A percentile compares a stretch with the other conserved stretches of the same genome.
phyloP scores from a whole-genome alignment of 2,888 invertebrate genomes.

The Orthonevra nobilis region DNA sequence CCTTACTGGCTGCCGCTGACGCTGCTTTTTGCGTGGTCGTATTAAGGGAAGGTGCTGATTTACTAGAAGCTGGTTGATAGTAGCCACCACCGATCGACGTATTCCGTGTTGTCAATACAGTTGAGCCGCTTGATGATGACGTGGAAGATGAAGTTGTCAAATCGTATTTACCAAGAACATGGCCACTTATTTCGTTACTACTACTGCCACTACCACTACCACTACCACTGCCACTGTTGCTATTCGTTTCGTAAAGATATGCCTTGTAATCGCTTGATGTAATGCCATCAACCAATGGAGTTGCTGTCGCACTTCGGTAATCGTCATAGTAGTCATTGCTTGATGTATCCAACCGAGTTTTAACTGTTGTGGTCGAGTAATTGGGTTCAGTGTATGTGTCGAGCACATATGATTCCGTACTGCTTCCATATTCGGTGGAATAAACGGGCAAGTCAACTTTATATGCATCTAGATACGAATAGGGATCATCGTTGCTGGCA shows the following conservation, averaged over 20 bases:
- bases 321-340: constrained; percentile 52
- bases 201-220: constrained; percentile 61
- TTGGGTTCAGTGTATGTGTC: constrained; percentile 57
- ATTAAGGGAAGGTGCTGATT: constrained; percentile 27
- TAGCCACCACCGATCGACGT: constrained; percentile 62
- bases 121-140: constrained; percentile 48
- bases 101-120: constrained; percentile 41
- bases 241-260: constrained; percentile 58
- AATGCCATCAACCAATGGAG: constrained; percentile 10
- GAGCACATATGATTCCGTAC: constrained; percentile 26
- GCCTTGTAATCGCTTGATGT: constrained; percentile 52
- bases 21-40: constrained; percentile 76
- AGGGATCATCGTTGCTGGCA: constrained; percentile 58
- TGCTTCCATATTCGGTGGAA: constrained; percentile 39
- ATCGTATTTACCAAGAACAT: constrained; percentile 45
- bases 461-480: constrained; percentile 55
- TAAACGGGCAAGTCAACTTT: constrained; percentile 56
- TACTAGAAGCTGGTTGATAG: constrained; percentile 71
- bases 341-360: constrained; percentile 33
- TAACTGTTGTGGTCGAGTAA: constrained; percentile 42
- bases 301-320: constrained; percentile 52
- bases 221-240: constrained; percentile 58
- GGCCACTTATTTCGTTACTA: constrained; percentile 29
- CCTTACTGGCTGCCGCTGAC: constrained; percentile 77
- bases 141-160: constrained; percentile 68